Evolutionary conservation across 2,113 vertebrate species (phyloP), one percentile per base, ranked within the genome.

Genomic region (Scortum barcoo): DNA sequence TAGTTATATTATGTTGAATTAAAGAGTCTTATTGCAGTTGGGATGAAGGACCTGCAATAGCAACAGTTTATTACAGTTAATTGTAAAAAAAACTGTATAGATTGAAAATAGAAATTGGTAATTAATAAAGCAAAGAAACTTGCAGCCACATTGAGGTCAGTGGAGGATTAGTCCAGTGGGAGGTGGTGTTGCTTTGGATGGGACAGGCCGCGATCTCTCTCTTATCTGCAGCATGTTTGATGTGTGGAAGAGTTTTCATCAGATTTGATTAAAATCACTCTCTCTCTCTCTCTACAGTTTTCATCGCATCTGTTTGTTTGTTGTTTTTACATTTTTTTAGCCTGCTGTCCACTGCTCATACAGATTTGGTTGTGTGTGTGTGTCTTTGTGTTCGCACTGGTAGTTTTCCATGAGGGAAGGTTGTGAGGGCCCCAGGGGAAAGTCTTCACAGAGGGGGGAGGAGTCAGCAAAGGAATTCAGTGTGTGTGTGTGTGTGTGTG

Each of bases 371-470:
- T 62, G 76, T 79, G 67, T 79, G 56, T 57, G 33, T 78, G 51
- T 84, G 24, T 81, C 28, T 69, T 62, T 80, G 58, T 81, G 76
- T 71, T 72, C 8, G 19, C 20, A 26, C 86, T 91, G 81, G 92
- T 92, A 92, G 86, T 94, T 93, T 94, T 94, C 93, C 93, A 94
- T 89, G 83, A 92, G 86, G 86, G 79, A 78, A 83, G 79, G 74
- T 68, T 79, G 82, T 56, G 68, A 74, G 63, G 84, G 77, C 69
- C 85, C 58, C 84, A 83, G 61, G 72, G 88, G 84, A 85, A 85
- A 73, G 81, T 86, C 72, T 90, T 86, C 22, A 83, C 70, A 46
- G 58, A 74, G 87, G 84, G 87, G 84, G 93, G 91, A 78, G 89
- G 92, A 91, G 91, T 62, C 67, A 77, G 76, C 26, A 11, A 38